Evolutionary conservation across 2,113 vertebrate species (phyloP), one percentile per base, ranked within the genome.

Genomic region (Lepus americanus): DNA sequence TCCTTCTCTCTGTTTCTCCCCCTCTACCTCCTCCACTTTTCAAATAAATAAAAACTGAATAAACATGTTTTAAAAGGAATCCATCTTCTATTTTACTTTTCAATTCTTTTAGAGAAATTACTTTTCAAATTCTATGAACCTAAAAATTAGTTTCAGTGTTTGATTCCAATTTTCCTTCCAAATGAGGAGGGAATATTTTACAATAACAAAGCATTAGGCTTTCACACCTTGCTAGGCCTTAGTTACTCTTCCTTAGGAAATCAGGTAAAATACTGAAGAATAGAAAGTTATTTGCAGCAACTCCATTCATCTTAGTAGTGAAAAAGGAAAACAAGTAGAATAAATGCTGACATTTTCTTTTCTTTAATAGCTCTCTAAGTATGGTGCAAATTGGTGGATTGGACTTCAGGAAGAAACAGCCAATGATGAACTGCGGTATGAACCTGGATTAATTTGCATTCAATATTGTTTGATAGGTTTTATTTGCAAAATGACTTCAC

Each of bases 301-400:
- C 63, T 76, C 94, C 87, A 95, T 95, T 95, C 69, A 96, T 97
- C 84, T 95, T 95, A 95, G 92, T 93, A 83, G 64, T 91, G 59
- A 95, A 92, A 96, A 79, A 8, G 39, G 22, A 85, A 95, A 96
- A 79, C 67, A 88, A 77, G 67, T 86, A 80, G 74, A 89, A 78
- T 89, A 92, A 92, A 89, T 49, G n/a, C 53, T 97, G 92, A 95
- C 82, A 76, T 90, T 91, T 94, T 77, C 73, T 91, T 80, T 93
- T 81, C 86, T 90, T 90, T 55, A 94, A 96, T 96, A 99, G 99
- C 87, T 98, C 0, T 98, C 99, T 0, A 97, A 97, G 78, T 98
- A 83, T 53, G 98, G 98, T 39, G 96, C 97, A 59, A 98, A 98
- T 70, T 99, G 99, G 99, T 99, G 99, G 99, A 99, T 99, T 96